Evolutionary conservation across 2,797 vertebrate genomes (phyloP), one percentile per base, ranked within the genome.

Genomic region (Netta rufina): DNA sequence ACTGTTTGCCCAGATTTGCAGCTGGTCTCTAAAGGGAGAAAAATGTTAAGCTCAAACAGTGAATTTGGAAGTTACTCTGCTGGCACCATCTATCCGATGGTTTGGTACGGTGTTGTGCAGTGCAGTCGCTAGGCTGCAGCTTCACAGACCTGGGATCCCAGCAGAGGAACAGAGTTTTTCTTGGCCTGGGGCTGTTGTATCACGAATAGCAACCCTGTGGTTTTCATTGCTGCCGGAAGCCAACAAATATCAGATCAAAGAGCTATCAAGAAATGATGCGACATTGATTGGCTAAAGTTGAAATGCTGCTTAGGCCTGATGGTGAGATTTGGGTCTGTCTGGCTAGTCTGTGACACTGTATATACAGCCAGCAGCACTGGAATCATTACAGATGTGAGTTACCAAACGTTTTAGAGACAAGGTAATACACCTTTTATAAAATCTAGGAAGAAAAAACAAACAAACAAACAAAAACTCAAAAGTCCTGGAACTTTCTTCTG

Each of bases 1-100:
- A 92, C 71, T 73, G 51, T 86, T 93, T 94, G 93, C 91, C 90
- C 91, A 73, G 93, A 73, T 91, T 66, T 95, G 83, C 95, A 95
- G 90, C 85, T 96, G 83, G 56, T 91, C n/a, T 88, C 85, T 84
- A 82, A 94, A 73, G 77, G 74, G 58, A 92, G 58, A 65, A 91
- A 94, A 93, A 62, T 27, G 36, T 84, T 76, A 53, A 70, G 33
- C 57, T 96, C 62, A 75, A 75, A 81, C 41, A 82, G 85, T 1
- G 8, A 75, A 69, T 78, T 76, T 88, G 77, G 43, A 95, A 79
- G 62, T 88, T 88, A 53, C 47, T 91, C 45, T 91, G 57, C 45
- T 91, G 91, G 87, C 79, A 91, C 56, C 62, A 36, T 69, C 62
- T 62, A 11, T 32, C 53, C 49, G 51, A 43, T 84, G 66, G 72